Evolutionary conservation across 2,888 invertebrate genomes (phyloP), one percentile per base, ranked within the genome.

Genomic region (Hemaris fuciformis): DNA sequence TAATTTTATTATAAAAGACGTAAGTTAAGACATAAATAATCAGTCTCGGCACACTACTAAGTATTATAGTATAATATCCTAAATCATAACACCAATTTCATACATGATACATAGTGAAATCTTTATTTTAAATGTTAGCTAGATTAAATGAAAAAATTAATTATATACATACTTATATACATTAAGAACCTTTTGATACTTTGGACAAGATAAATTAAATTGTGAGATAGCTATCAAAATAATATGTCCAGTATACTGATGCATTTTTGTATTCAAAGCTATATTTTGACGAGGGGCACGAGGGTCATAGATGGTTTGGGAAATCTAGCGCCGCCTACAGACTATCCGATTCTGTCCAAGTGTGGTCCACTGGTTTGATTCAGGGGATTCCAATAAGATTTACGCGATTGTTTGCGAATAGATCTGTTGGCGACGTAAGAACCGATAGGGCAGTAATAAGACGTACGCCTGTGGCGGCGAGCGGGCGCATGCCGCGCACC

Each of bases 161-260:
- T 79, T 53, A 53, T 53, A 53, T 53, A 53, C 53, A 53, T 53
- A 53, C 53, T 53, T 53, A 53, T 31, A 53, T 53, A 38, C 38
- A 38, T 53, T 53, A 84, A 80, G 80, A 80, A 77, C 53, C 31
- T 87, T 88, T 88, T 88, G 85, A 87, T 88, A 88, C 87, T 68
- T 81, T 79, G 77, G 78, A 79, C 76, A 75, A 69, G 71, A 67
- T 70, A 66, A 65, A 53, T 53, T n/a, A 18, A 53, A 53, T 48
- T 73, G 68, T 77, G 74, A 76, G 71, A 76, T 81, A 80, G 69
- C 66, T 72, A 70, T 64, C 66, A 66, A 71, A 69, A 72, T 65
- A 38, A n/a, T n/a, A 74, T 75, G 82, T 85, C 81, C 78, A 78
- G 71, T 80, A 77, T 75, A 53, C 73, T 72, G 45, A 53, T 15